Evolutionary conservation across 1,140 invertebrate species (phyloP).

Genomic region (Drosophila quadrilineata): DNA sequence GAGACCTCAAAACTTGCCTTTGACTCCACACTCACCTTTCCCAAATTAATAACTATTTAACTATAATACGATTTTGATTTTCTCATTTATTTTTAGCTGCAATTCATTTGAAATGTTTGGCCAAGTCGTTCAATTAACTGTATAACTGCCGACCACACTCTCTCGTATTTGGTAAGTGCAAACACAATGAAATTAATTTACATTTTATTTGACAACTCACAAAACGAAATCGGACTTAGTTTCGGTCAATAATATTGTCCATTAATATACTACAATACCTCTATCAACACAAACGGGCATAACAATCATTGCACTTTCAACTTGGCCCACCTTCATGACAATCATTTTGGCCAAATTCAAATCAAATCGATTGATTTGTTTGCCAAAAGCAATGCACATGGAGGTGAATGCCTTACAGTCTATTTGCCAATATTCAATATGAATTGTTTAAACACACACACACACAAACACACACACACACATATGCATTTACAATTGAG

Average conservation of each 20-base stretch:
- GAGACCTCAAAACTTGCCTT: too few species aligned
- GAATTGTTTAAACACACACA: too few species aligned
- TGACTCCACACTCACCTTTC: too few species aligned
- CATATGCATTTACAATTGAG: constrained; percentile 14
- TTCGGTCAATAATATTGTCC: background rate
- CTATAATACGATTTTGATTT: constrained; percentile 14
- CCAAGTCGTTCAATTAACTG: constrained; percentile 12
- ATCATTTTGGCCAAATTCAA: constrained; percentile 24
- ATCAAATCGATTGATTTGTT: too few species aligned
- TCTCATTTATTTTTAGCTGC: constrained; percentile 8
- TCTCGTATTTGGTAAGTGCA: constrained; percentile 31
- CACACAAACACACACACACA: too few species aligned
- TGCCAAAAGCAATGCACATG: constrained; percentile 18
- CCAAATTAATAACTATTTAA: too few species aligned
- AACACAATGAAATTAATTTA: constrained; percentile 10
- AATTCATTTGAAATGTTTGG: constrained; percentile 12
- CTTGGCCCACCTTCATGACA: constrained; percentile 2
- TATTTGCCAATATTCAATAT: constrained; percentile 22
- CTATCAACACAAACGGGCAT: background rate
- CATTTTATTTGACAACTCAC: background rate
- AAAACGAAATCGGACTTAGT: too few species aligned
- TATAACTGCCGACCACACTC: constrained; percentile 6
- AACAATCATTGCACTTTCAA: background rate
- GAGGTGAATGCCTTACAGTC: background rate
- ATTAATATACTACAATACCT: background rate